Conservation (phyloP, 2,113 vertebrate genomes). For the Neolamprologus longior region DNA sequence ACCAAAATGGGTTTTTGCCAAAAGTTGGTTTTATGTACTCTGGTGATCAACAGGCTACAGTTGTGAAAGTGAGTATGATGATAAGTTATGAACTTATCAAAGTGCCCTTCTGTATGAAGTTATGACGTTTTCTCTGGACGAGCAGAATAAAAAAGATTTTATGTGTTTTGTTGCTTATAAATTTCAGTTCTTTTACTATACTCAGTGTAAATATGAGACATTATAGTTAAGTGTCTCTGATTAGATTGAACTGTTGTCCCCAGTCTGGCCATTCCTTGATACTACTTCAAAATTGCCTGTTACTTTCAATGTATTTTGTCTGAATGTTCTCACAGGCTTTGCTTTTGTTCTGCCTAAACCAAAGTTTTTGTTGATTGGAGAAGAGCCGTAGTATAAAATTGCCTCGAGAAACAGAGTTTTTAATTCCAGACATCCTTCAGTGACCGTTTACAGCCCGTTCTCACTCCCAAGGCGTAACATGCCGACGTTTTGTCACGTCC, state of each 20-base stretch:
- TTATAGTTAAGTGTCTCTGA: neutral
- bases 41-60: neutral
- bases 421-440: neutral
- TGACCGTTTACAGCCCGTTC: neutral
- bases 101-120: neutral
- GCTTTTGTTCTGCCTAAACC: neutral
- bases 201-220: neutral
- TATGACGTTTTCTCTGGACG: neutral
- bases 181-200: neutral
- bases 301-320: neutral
- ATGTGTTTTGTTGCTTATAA: neutral
- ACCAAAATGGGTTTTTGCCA: neutral
- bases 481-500: no score
- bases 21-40: neutral
- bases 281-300: neutral
- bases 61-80: neutral
- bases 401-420: neutral
- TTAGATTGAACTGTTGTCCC: neutral
- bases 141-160: neutral
- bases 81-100: neutral
- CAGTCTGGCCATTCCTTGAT: neutral
- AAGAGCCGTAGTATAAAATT: rapidly evolving
- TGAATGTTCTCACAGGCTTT: neutral
- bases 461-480: no score
- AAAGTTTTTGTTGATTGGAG: neutral